Percentiles rank a stretch among this genome's conserved stretches.
Evolutionary conservation across 2,888 invertebrate species (phyloP).

Genomic region (Podotricha telesiphe): DNA sequence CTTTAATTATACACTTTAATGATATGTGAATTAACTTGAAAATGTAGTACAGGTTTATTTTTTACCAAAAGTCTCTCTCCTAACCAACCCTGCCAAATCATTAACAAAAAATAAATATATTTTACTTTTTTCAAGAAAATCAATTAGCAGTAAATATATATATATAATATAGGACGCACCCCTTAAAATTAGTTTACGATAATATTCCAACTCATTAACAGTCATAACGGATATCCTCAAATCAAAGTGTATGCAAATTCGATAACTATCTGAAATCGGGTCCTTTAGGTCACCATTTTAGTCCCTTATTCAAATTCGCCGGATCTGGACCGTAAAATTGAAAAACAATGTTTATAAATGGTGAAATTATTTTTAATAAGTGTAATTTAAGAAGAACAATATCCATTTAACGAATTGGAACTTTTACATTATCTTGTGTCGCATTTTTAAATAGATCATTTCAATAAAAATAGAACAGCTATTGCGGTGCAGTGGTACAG

Average conservation of each 20-base stretch:
- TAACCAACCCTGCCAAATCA: too few species aligned
- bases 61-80: too few species aligned
- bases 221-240: constrained; percentile 42
- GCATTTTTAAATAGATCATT: neutral
- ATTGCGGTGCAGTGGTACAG: too few species aligned
- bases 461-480: neutral
- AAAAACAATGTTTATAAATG: constrained; percentile 13
- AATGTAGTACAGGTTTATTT: too few species aligned
- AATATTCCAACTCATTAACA: constrained; percentile 34
- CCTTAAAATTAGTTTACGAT: constrained; percentile 33
- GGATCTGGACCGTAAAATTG: neutral
- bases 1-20: too few species aligned
- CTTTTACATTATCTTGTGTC: neutral
- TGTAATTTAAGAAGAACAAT: neutral
- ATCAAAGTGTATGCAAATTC: constrained; percentile 29
- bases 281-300: constrained; percentile 1
- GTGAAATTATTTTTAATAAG: constrained; percentile 15
- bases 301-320: constrained; percentile 22
- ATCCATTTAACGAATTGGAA: neutral
- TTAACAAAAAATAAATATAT: too few species aligned
- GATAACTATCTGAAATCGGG: constrained; percentile 36
- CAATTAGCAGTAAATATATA: neutral
- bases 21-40: too few species aligned
- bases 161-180: neutral
- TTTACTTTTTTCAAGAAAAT: too few species aligned